Evolutionary conservation across 2,113 vertebrate species (phyloP).

Genomic region (Ceyx margarethae): DNA sequence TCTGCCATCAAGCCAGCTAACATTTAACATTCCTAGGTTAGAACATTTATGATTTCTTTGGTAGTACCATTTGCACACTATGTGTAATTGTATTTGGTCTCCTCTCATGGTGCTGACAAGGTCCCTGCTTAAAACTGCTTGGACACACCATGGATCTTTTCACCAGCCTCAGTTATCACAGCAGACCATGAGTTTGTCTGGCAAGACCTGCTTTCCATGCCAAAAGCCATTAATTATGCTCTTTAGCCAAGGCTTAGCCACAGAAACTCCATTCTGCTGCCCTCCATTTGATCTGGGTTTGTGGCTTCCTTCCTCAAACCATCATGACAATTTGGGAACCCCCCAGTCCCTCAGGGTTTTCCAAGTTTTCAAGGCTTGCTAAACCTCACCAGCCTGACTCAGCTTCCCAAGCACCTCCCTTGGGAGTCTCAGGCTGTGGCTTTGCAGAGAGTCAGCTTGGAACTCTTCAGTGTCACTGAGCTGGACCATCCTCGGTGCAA

Average conservation of each 20-base stretch:
- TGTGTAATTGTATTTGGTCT: background rate
- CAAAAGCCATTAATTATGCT: background rate
- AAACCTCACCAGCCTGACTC: background rate
- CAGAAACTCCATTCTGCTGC: background rate
- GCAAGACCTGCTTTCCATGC: background rate
- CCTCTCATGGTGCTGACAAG: background rate
- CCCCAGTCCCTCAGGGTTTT: background rate
- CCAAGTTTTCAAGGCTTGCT: background rate
- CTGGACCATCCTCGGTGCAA: background rate
- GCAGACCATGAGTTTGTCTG: background rate
- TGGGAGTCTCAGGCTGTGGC: background rate
- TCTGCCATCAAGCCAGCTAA: background rate
- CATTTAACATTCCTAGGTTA: background rate
- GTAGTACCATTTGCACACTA: background rate
- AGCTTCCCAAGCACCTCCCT: background rate
- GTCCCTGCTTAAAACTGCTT: background rate
- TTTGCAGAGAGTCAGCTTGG: background rate
- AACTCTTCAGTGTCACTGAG: background rate
- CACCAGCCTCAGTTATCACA: background rate
- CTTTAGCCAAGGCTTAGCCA: background rate
- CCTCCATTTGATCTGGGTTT: background rate
- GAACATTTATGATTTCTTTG: background rate
- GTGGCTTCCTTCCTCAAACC: background rate
- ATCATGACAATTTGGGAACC: background rate
- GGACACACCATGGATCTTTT: fast-evolving